These are phyloP conservation scores for Euborellia annulipes DNA, from an alignment of 1,140 invertebrate species.

Conservation along the genomic window DNA sequence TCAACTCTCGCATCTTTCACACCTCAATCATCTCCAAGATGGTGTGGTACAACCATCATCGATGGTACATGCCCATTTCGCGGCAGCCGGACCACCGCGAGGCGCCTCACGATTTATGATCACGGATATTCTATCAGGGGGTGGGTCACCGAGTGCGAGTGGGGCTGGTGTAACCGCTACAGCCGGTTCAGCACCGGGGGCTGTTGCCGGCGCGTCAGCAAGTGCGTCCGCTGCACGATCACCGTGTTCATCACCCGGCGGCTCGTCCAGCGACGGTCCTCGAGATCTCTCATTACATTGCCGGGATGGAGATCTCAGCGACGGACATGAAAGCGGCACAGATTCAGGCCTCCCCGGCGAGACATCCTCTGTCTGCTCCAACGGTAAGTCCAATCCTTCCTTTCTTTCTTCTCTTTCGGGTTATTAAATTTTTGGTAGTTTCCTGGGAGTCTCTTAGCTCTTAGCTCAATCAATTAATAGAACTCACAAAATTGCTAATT, in stretches of 20 bases:
- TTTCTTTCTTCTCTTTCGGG: no score
- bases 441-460: no score
- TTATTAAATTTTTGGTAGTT: no score
- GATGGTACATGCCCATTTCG: no score
- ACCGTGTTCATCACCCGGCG: conserved; percentile 16
- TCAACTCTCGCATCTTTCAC: no score
- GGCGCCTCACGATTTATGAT: conserved; percentile 24
- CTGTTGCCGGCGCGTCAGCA: not conserved
- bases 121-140: conserved; percentile 22
- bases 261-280: conserved; percentile 15
- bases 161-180: not conserved
- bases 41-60: no score
- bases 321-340: conserved; percentile 22
- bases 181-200: conserved; percentile 3
- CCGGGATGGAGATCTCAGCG: conserved; percentile 18
- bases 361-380: conserved; percentile 22
- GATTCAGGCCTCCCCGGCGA: conserved; percentile 22
- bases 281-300: conserved; percentile 20
- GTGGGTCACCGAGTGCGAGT: conserved; percentile 6
- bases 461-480: no score
- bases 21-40: no score
- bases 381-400: conserved; percentile 19
- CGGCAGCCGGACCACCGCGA: conserved; percentile 15
- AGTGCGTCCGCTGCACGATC: conserved; percentile 7
- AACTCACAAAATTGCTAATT: no score